Evolutionary conservation across 2,113 vertebrate genomes (phyloP).

Genomic region (Petrocephalus microphthalmus): DNA sequence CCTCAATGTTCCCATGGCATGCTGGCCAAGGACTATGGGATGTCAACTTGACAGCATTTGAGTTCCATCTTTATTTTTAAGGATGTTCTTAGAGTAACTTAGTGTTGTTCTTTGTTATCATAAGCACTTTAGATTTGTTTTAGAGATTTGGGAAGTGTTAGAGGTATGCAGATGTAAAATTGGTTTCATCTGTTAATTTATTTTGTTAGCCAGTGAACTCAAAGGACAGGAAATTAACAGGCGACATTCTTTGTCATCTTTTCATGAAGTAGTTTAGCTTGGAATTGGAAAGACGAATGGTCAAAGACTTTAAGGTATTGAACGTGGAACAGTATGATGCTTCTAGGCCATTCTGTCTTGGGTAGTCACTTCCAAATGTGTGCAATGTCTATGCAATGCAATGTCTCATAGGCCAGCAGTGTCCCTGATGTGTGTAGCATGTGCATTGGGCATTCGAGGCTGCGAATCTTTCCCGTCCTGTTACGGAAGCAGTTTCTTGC

Average conservation of each 20-base stretch:
- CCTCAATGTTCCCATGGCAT: not conserved
- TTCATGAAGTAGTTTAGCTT: not conserved
- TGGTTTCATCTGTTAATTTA: not conserved
- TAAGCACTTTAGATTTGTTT: constrained; percentile 18
- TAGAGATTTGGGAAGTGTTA: not conserved
- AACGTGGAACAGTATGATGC: not conserved
- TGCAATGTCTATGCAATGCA: not conserved
- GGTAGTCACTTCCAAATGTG: not conserved
- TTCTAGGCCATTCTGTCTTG: not conserved
- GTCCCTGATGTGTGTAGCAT: not conserved
- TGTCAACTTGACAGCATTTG: not conserved
- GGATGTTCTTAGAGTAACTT: not conserved
- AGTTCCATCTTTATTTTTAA: not conserved
- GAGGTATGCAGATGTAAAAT: not conserved
- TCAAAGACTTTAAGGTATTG: not conserved
- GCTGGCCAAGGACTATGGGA: not conserved
- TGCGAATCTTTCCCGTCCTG: not conserved
- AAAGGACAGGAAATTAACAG: not conserved
- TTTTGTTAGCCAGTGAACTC: not conserved
- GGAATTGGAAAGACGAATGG: not conserved
- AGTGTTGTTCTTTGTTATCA: constrained; percentile 11
- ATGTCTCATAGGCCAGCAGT: not conserved
- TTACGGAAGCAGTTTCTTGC: not conserved
- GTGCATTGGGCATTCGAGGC: not conserved
- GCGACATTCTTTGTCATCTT: not conserved